Percentiles rank a stretch among this genome's conserved stretches.
Conservation (phyloP, 1,140 invertebrate genomes). For the Orius insidiosus region DNA sequence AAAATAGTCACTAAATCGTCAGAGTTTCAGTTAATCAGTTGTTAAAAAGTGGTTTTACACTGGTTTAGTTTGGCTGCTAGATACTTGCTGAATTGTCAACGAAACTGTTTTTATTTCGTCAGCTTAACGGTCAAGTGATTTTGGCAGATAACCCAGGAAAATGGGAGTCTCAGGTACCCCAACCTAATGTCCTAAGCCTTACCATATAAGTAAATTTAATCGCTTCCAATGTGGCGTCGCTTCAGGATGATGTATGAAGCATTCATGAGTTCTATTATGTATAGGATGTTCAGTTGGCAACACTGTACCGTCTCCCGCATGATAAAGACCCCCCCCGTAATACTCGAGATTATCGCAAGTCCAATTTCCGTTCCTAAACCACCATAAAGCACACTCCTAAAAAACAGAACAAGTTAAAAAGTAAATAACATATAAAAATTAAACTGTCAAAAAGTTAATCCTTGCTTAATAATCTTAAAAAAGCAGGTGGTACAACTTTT, state of each 20-base stretch:
- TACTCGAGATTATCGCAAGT: slow-evolving; percentile 26
- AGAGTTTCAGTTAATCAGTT: no score
- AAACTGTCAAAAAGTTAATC: slow-evolving; percentile 11
- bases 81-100: no score
- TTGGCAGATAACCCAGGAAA: no score
- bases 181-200: no score
- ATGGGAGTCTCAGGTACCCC: no score
- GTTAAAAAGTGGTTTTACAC: no score
- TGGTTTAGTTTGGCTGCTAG: no score
- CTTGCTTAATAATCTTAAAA: no score
- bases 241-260: slow-evolving; percentile 17
- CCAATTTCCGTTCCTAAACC: slow-evolving; percentile 30
- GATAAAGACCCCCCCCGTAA: slow-evolving; percentile 27
- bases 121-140: no score
- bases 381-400: slow-evolving; percentile 30
- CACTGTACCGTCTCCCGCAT: slow-evolving; percentile 27
- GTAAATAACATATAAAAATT: background rate
- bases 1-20: no score
- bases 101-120: no score
- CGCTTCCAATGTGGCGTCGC: slow-evolving; percentile 5
- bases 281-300: slow-evolving; percentile 20
- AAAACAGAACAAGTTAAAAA: slow-evolving; percentile 4
- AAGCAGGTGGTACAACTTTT: no score
- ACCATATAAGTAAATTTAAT: slow-evolving; percentile 10
- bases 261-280: slow-evolving; percentile 12